Evolutionary conservation across 1,140 invertebrate genomes (phyloP), one percentile per base, ranked within the genome.

Genomic region (Ephestia elutella): DNA sequence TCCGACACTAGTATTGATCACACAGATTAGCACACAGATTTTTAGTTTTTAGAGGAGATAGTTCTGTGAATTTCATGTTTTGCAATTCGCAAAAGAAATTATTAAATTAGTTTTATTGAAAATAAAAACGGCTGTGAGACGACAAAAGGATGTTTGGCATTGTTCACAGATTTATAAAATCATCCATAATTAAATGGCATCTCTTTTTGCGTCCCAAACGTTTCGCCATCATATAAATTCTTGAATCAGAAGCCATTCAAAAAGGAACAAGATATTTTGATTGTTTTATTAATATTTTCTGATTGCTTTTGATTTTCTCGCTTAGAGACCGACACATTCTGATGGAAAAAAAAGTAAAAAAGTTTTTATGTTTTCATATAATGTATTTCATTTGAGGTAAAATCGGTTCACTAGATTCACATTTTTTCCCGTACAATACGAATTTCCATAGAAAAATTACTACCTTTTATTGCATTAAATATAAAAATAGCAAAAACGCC

Each of bases 141-240:
- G 60, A 73, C 77, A 86, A 83, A 32, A 84, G 76, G 80, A 82
- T 77, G 75, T 66, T 75, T 82, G 63, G 81, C 82, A 87, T 87
- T 87, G 83, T 86, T 87, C 82, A 85, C 83, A 84, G 83, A 85
- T 86, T 86, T 86, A 80, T 76, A 86, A 81, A 85, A 86, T 82
- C 82, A 78, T 80, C 78, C 83, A 85, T 87, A 87, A 87, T 87
- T 87, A 86, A 86, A 79, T 78, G 85, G 85, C 86, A 87, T 87
- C 71, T 65, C 68, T 64, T 86, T 87, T 84, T 87, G 65, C 8
- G 21, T 25, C 48, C 44, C 59, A 38, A 55, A 64, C 70, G 76
- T 82, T 82, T 80, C 76, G 71, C 67, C 63, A 78, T 83, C 70
- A 80, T 85, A 86, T 81, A 83, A 80, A 86, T 87, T 83, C 82